A percentile compares a stretch with the other conserved stretches of the same genome.
phyloP scores from a whole-genome alignment of 2,113 vertebrate genomes.

The Nothoprocta pentlandii region DNA sequence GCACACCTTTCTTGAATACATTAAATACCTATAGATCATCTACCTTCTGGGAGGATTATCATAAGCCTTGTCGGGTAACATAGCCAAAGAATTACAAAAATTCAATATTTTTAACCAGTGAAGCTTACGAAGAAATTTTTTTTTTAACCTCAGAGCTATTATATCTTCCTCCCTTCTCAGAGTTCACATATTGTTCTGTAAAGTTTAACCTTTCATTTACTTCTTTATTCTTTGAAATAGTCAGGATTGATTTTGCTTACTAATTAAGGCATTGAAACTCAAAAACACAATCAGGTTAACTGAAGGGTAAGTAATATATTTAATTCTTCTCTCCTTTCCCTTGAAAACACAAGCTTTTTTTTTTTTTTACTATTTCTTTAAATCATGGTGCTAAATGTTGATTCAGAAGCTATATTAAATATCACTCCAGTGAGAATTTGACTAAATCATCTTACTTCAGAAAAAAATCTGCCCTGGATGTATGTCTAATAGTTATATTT shows the following conservation, averaged over 20 bases:
- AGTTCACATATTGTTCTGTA: background rate
- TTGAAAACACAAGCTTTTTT: background rate
- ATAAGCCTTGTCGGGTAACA: constrained; percentile 38
- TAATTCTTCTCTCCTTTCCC: background rate
- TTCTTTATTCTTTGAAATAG: background rate
- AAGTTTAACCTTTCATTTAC: background rate
- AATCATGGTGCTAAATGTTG: background rate
- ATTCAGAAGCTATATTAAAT: background rate
- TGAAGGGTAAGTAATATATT: background rate
- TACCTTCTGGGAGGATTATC: constrained; percentile 53
- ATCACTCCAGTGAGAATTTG: background rate
- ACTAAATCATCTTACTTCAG: background rate
- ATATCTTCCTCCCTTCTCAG: background rate
- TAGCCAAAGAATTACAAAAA: constrained; percentile 50
- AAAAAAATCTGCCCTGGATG: background rate
- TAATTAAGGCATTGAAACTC: background rate
- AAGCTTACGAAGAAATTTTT: constrained; percentile 29
- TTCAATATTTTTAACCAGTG: constrained; percentile 42
- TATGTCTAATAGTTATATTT: background rate
- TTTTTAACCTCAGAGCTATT: background rate
- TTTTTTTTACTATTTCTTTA: background rate
- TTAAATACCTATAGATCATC: constrained; percentile 58
- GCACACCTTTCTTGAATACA: constrained; percentile 52
- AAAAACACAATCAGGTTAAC: background rate
- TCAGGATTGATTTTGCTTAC: background rate